Base-by-base conservation (phyloP, 1,140 invertebrate genomes). In the Phthorimaea operculella region DNA sequence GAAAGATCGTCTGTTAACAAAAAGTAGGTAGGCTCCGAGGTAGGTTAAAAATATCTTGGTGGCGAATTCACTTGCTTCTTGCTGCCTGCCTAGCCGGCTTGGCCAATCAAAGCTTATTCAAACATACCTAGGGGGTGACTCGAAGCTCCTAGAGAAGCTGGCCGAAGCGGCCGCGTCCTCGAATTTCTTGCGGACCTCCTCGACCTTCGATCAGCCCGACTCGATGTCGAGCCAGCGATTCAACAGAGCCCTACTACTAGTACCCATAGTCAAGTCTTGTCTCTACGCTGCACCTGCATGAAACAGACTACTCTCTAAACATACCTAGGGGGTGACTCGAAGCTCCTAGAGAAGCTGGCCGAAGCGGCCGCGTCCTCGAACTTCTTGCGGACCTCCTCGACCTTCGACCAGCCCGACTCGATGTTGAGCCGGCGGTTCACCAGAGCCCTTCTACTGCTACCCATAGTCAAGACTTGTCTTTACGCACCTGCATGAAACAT, bases 381-480 rank as follows among this genome's bases (percentile, higher is more conserved):
- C 64, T 82, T 83, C 73, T 82, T 83, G 51, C 80, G 56, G 10
- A 83, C 80, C 61, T 83, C 77, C 65, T 83, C 80, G 60, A 83
- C 80, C 60, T 83, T 83, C 49, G 78, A 79, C 80, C 80, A 83
- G 39, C 78, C 74, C 10, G 77, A 77, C 62, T 81, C 78, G 39
- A 80, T 73, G 68, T 79, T 79, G 44, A 81, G 76, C 62, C 80
- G 74, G 58, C 80, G 72, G 52, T 68, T 72, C 59, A 76, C 59
- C 58, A 66, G 59, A 21, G n/a, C 63, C 53, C 75, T 3, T 39
- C 36, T 10, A 10, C 36, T 2, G 10, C 36, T 76, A 57, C 67
- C 57, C 73, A n/a, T n/a, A n/a, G n/a, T n/a, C n/a, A n/a, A n/a
- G n/a, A n/a, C n/a, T n/a, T n/a, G n/a, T n/a, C n/a, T n/a, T n/a